phyloP scores from a whole-genome alignment of 2,797 vertebrate genomes.

The Kryptopterus vitreolus region DNA sequence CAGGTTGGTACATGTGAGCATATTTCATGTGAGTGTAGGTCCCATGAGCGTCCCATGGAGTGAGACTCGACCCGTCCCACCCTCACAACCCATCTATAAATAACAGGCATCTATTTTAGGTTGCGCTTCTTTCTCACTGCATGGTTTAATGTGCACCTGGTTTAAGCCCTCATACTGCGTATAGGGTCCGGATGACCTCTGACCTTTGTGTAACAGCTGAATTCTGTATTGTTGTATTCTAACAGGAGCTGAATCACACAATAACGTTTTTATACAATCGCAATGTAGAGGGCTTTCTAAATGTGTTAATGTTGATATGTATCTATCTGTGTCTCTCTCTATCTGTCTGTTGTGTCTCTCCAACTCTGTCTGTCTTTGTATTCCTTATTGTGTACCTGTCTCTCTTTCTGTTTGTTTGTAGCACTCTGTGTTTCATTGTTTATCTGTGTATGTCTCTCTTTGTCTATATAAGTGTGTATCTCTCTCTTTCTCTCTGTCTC shows the following conservation, averaged over 20 bases:
- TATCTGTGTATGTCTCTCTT: too few relatives aligned
- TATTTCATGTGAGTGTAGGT: neutral
- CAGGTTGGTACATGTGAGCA: neutral
- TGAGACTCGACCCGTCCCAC: neutral
- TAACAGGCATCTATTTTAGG: neutral
- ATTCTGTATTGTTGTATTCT: neutral
- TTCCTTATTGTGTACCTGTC: too few relatives aligned
- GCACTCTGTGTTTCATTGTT: too few relatives aligned
- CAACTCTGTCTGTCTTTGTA: too few relatives aligned
- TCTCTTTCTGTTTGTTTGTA: too few relatives aligned
- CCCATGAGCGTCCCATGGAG: neutral
- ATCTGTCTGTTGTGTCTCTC: too few relatives aligned
- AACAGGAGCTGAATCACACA: neutral
- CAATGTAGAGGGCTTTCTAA: too few relatives aligned
- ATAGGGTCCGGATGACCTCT: neutral
- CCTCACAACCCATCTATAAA: slow-evolving; percentile 20
- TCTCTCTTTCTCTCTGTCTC: too few relatives aligned
- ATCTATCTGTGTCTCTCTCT: too few relatives aligned
- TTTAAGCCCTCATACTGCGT: neutral
- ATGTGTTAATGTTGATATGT: too few relatives aligned
- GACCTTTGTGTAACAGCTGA: slow-evolving; percentile 2
- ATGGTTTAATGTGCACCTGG: neutral
- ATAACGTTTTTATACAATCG: too few relatives aligned
- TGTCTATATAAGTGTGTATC: too few relatives aligned
- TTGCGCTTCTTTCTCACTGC: neutral